phyloP scores from a whole-genome alignment of 2,888 invertebrate species.

The Sinodicranocentrus sp. region DNA sequence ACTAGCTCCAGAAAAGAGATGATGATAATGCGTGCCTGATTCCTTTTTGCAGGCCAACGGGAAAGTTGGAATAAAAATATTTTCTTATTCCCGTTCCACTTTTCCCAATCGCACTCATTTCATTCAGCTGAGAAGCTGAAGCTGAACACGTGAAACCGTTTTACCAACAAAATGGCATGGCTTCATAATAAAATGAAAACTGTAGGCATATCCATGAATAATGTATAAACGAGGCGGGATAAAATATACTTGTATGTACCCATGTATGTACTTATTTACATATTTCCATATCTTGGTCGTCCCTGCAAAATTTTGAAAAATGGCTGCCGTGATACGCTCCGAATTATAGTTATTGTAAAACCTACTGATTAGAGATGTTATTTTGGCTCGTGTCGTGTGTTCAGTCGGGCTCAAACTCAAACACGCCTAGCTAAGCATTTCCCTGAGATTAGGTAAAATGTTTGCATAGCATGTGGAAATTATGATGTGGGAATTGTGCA shows the following conservation, averaged over 20 bases:
- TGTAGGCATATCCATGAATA: not conserved
- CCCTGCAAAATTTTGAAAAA: not conserved
- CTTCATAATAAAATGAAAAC: not conserved
- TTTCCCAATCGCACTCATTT: not conserved
- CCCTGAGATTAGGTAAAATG: too few relatives aligned
- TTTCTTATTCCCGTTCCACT: not conserved
- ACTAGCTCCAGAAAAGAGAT: too few relatives aligned
- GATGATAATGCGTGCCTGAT: slow-evolving; percentile 23
- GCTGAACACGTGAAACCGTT: slow-evolving; percentile 1
- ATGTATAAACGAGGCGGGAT: too few relatives aligned
- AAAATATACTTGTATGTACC: too few relatives aligned
- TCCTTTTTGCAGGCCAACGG: not conserved
- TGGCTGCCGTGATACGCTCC: not conserved
- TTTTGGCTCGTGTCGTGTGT: too few relatives aligned
- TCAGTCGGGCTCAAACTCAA: too few relatives aligned
- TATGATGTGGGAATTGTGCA: too few relatives aligned
- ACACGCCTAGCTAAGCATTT: too few relatives aligned
- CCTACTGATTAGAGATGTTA: not conserved
- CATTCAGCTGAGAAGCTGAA: too few relatives aligned
- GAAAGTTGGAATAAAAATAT: not conserved
- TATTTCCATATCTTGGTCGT: not conserved
- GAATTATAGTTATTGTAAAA: not conserved
- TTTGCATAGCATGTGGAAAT: too few relatives aligned
- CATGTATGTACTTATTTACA: too few relatives aligned
- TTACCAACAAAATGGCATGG: not conserved